Conservation (phyloP, 2,888 invertebrate species). For the Epinotia brunnichana region DNA sequence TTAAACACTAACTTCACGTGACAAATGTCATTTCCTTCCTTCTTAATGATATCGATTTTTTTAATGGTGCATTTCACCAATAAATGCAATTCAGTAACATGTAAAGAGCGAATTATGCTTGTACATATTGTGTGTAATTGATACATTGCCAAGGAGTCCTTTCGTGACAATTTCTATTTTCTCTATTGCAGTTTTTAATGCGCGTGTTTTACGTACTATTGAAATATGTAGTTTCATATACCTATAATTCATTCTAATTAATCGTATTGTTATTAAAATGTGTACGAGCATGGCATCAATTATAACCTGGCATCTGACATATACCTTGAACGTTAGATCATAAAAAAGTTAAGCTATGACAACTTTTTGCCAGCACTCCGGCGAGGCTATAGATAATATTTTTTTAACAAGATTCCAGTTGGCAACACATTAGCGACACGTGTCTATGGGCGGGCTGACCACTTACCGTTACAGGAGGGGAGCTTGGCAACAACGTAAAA, state of each 20-base stretch:
- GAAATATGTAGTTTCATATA: background rate
- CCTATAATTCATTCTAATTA: constrained; percentile 16
- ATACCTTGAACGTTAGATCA: constrained; percentile 25
- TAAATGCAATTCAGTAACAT: background rate
- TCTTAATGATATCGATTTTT: background rate
- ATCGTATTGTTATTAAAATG: background rate
- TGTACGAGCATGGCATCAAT: background rate
- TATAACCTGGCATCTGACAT: constrained; percentile 24
- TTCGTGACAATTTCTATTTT: background rate
- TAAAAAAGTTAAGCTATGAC: constrained; percentile 28
- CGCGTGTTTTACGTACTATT: background rate
- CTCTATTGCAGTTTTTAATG: background rate
- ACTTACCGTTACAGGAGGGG: constrained; percentile 42
- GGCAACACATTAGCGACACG: constrained; percentile 43
- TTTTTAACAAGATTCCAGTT: constrained; percentile 36
- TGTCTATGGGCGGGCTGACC: constrained; percentile 43
- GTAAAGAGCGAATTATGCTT: background rate
- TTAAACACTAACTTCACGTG: background rate
- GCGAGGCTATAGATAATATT: constrained; percentile 25
- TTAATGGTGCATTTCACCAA: background rate
- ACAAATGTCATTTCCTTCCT: background rate
- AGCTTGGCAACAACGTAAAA: constrained; percentile 33
- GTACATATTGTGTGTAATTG: background rate
- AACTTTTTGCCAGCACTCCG: constrained; percentile 13
- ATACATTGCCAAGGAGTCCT: background rate